Evolutionary conservation across 2,797 vertebrate genomes (phyloP), one percentile per base, ranked within the genome.

Genomic region (Phataginus tricuspis): DNA sequence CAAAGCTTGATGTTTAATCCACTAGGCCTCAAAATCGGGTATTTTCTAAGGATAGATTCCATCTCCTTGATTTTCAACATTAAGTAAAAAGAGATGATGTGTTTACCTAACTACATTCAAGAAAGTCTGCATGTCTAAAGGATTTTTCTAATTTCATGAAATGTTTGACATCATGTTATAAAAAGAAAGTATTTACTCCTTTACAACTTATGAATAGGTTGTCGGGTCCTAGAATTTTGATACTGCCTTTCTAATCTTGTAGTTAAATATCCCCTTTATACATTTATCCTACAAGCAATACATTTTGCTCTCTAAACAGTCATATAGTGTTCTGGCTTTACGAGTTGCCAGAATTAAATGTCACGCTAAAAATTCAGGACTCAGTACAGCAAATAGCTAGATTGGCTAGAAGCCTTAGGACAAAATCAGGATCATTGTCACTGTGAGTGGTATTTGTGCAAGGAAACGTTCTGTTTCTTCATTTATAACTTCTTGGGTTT

Each of bases 391-490:
- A 84, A 91, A 93, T 29, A 75, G 63, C n/a, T 93, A 69, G 29
- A 74, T 23, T 83, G 88, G 63, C 27, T 39, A 39, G n/a, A 16
- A 31, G 49, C 8, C 63, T 7, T 83, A 66, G 16, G 34, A 72
- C 34, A 72, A 69, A 95, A 57, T 78, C 23, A 37, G 66, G 89
- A 74, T 61, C 61, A 29, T 37, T 63, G 78, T 13, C 31, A 57
- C 45, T 53, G 13, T 34, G 21, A 75, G 49, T 86, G 31, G 15
- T 27, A 75, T 78, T 96, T 97, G 72, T 89, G 63, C 61, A 95
- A 97, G 87, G 75, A 53, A 49, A 95, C 69, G 93, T 85, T 97
- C 77, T n/a, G 2, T 75, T 89, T 97, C 37, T 87, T 95, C 45
- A 87, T 42, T 31, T 90, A 14, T 21, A 72, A 49, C 16, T 61